Evolutionary conservation across 2,797 vertebrate genomes (phyloP), one percentile per base, ranked within the genome.

Genomic region (Potorous gilbertii): DNA sequence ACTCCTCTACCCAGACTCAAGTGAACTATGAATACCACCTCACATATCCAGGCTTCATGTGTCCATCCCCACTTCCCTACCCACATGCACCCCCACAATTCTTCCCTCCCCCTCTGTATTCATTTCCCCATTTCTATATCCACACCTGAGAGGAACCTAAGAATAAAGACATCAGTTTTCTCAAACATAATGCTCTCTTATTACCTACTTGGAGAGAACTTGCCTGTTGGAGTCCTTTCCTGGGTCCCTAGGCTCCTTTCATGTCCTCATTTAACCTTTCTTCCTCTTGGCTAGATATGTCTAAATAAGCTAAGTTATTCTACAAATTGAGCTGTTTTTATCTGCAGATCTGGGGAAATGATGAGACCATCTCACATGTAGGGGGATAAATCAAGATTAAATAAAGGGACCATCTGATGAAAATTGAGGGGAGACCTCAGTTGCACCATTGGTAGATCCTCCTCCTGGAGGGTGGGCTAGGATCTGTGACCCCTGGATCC

Each of bases 371-470:
- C 66, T 3, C 28, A 74, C 28, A n/a, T 21, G 14, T 5, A 40
- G 6, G n/a, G 40, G 66, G 40, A 74, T 74, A 6, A n/a, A 40
- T 1, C 66, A n/a, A 40, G n/a, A 18, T 1, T 21, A 14, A 74
- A n/a, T 0, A 40, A 18, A n/a, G 0, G 66, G 34, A 0, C 14
- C 14, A 40, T 18, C 4, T n/a, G 62, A 66, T 18, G 31, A 0
- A 1, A 66, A n/a, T 16, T 16, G 14, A 74, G 34, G n/a, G 34
- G 52, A 14, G 6, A 59, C 12, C 57, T 31, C 10, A 4, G 28
- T 3, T 59, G 0, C 27, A 31, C 10, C 57, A 59, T 31, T 56
- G 9, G 1, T 29, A 29, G 29, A 2, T 59, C 29, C 56, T 29
- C 59, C 31, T 62, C 59, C 31, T 62, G 29, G 34, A 74, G 66